Percentiles rank a stretch among this genome's conserved stretches.
phyloP scores from a whole-genome alignment of 2,113 vertebrate genomes.

The Apodemus sylvaticus region DNA sequence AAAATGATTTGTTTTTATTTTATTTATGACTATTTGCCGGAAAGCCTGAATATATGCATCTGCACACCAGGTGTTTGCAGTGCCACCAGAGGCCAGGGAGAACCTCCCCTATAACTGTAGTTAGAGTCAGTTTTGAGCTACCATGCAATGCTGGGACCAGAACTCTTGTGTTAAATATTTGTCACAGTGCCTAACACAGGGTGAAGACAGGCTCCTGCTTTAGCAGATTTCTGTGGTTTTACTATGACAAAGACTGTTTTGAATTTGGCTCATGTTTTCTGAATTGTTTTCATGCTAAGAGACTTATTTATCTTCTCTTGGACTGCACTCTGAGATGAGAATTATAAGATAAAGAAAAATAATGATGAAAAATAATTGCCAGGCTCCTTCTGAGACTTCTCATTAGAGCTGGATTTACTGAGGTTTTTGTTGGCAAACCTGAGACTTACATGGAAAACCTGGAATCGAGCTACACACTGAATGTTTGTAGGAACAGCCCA shows the following conservation, averaged over 20 bases:
- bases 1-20: not conserved
- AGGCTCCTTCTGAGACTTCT: not conserved
- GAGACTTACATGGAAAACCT: not conserved
- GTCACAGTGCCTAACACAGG: not conserved
- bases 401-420: not conserved
- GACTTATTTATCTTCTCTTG: not conserved
- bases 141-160: not conserved
- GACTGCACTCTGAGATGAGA: slow-evolving; percentile 14
- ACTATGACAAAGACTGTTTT: not conserved
- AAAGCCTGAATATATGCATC: no score
- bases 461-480: not conserved
- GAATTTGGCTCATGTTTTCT: slow-evolving; percentile 44
- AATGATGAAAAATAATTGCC: not conserved
- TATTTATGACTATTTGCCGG: not conserved
- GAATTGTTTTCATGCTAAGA: slow-evolving; percentile 46
- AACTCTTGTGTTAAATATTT: not conserved
- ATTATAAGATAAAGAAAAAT: slow-evolving; percentile 45
- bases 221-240: not conserved
- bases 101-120: not conserved
- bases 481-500: not conserved
- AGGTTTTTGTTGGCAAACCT: not conserved
- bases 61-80: not conserved
- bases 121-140: not conserved
- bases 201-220: not conserved
- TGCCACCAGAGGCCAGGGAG: not conserved